Percentiles rank a stretch among this genome's conserved stretches.
Conservation (phyloP, 2,797 vertebrate species). For the Macroramphosus scolopax region DNA sequence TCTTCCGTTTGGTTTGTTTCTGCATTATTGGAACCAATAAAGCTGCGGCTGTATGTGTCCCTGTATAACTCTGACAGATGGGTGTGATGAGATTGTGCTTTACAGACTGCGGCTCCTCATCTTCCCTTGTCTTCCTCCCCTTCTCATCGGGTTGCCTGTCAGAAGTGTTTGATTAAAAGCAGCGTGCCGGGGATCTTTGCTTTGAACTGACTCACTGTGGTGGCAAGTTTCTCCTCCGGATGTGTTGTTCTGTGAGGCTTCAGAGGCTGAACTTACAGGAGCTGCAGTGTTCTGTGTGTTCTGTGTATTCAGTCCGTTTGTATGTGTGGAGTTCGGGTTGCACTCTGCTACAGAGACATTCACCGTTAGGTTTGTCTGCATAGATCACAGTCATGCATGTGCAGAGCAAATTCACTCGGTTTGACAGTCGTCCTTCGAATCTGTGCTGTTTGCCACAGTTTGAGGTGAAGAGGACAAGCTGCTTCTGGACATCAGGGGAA, state of each 20-base stretch:
- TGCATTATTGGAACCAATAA: slow-evolving; percentile 56
- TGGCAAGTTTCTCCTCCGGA: too few species aligned
- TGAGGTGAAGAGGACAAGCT: slow-evolving; percentile 35
- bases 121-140: slow-evolving; percentile 28
- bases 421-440: slow-evolving; percentile 39
- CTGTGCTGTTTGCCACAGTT: slow-evolving; percentile 24
- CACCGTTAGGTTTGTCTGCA: slow-evolving; percentile 33
- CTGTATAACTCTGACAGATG: slow-evolving; percentile 66
- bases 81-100: slow-evolving; percentile 60
- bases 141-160: slow-evolving; percentile 46
- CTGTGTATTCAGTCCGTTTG: slow-evolving; percentile 25
- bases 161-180: slow-evolving; percentile 57
- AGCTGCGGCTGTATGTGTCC: slow-evolving; percentile 56
- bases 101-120: slow-evolving; percentile 56
- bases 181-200: slow-evolving; percentile 35
- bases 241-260: slow-evolving; percentile 40
- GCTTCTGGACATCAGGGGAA: slow-evolving; percentile 44
- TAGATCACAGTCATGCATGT: slow-evolving; percentile 40
- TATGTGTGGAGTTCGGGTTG: slow-evolving; percentile 27
- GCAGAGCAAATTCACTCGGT: slow-evolving; percentile 16
- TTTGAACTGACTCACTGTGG: slow-evolving; percentile 54
- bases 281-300: slow-evolving; percentile 10
- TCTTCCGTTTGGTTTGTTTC: slow-evolving; percentile 34
- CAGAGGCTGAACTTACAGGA: slow-evolving; percentile 11
- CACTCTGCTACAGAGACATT: slow-evolving; percentile 15